Evolutionary conservation across 2,113 vertebrate species (phyloP).

Genomic region (Nannobrachium achirus): DNA sequence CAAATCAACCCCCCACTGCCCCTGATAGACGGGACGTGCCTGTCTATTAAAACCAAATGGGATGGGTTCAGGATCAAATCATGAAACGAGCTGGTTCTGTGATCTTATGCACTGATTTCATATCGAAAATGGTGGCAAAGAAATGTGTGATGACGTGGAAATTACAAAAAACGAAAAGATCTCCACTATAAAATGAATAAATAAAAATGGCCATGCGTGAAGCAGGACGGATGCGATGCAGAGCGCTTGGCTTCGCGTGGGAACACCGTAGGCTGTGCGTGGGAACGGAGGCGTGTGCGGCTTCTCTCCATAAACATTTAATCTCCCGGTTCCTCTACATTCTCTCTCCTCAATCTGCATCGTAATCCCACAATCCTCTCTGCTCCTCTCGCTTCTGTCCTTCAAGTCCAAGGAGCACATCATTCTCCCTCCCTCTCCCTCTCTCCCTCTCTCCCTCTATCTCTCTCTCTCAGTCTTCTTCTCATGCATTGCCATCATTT

Average conservation of each 20-base stretch:
- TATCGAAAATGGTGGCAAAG: constrained; percentile 40
- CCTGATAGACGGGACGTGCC: neutral
- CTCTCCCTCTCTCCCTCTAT: constrained; percentile 5
- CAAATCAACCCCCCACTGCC: constrained; percentile 60
- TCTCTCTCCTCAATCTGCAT: too few species aligned
- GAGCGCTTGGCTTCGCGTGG: constrained; percentile 73
- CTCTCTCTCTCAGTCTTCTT: constrained; percentile 12
- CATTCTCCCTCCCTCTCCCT: neutral
- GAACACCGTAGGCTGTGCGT: constrained; percentile 45
- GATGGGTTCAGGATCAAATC: neutral
- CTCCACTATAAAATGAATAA: constrained; percentile 67
- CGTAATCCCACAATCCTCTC: constrained; percentile 1
- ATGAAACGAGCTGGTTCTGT: constrained; percentile 33
- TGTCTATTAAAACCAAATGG: neutral
- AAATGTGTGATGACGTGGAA: constrained; percentile 11
- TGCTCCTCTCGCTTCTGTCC: constrained; percentile 13
- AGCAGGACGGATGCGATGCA: constrained; percentile 79
- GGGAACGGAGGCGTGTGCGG: constrained; percentile 64
- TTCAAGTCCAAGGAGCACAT: constrained; percentile 28
- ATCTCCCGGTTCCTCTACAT: constrained; percentile 54
- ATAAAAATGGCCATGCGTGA: constrained; percentile 71
- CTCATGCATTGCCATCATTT: neutral
- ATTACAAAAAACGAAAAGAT: constrained; percentile 54
- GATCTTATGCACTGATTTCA: constrained; percentile 27
- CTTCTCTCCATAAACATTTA: constrained; percentile 75